A percentile compares a stretch with the other conserved stretches of the same genome.
Evolutionary conservation across 2,797 vertebrate genomes (phyloP).

Genomic region (Micrastur ruficollis): DNA sequence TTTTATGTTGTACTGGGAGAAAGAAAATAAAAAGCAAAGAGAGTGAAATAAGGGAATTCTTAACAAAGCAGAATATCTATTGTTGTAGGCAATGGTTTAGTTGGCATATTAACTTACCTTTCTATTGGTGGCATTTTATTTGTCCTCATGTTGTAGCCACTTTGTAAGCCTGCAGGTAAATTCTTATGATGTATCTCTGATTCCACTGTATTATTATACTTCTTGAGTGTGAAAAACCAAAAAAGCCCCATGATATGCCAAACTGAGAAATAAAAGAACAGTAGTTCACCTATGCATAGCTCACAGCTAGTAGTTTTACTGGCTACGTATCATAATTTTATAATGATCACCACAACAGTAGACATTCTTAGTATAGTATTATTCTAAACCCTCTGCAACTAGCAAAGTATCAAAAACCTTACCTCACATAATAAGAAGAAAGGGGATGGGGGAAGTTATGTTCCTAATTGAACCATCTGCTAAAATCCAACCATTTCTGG

Average conservation of each 20-base stretch:
- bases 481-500: neutral
- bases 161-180: neutral
- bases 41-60: neutral
- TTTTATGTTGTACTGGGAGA: neutral
- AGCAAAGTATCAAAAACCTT: neutral
- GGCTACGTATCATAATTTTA: neutral
- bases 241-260: neutral
- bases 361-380: neutral
- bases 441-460: neutral
- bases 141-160: neutral
- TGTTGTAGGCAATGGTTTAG: neutral
- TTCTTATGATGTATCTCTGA: neutral
- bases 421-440: neutral
- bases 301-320: neutral
- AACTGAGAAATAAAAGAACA: neutral
- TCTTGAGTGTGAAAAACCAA: neutral
- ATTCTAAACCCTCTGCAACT: neutral
- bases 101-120: neutral
- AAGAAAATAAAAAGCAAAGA: neutral
- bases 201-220: neutral
- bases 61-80: neutral
- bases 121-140: neutral
- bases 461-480: neutral
- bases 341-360: neutral
- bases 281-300: neutral